phyloP scores from a whole-genome alignment of 2,888 invertebrate species.

The Lagria hirta region DNA sequence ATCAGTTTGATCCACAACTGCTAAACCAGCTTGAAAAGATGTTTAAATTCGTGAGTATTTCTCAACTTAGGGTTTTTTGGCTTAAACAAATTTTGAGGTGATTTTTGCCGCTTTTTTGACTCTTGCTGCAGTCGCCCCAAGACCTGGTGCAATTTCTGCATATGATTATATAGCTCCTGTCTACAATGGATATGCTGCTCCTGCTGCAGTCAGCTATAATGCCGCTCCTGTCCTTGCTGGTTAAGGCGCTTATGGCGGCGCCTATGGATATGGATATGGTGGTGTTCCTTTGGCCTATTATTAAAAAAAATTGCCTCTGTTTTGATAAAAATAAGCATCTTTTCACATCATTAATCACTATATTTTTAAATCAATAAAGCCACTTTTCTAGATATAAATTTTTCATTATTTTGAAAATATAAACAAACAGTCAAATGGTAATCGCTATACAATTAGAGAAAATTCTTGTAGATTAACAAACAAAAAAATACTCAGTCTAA shows the following conservation, averaged over 20 bases:
- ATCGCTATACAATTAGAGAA: no score
- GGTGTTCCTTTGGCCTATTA: background rate
- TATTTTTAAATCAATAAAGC: no score
- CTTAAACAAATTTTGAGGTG: conserved; percentile 41
- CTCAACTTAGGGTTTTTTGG: conserved; percentile 1
- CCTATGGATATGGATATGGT: conserved; percentile 4
- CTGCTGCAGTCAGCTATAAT: no score
- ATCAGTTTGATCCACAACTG: background rate
- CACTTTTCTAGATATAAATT: no score
- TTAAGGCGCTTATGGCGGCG: background rate
- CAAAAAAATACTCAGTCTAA: no score
- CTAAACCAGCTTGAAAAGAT: conserved; percentile 10
- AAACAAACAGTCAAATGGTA: no score
- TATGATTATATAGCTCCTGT: conserved; percentile 23
- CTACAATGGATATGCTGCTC: no score
- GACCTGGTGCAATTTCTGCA: conserved; percentile 29
- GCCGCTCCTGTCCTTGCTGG: background rate
- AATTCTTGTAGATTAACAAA: no score
- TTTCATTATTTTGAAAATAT: no score
- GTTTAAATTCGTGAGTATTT: conserved; percentile 26
- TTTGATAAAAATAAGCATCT: no score
- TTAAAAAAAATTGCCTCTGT: background rate
- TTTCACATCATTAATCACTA: no score
- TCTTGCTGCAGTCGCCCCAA: conserved; percentile 27
- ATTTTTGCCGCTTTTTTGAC: conserved; percentile 57